Evolutionary conservation across 2,113 vertebrate species (phyloP).

Genomic region (Microcebus ravelobensis): DNA sequence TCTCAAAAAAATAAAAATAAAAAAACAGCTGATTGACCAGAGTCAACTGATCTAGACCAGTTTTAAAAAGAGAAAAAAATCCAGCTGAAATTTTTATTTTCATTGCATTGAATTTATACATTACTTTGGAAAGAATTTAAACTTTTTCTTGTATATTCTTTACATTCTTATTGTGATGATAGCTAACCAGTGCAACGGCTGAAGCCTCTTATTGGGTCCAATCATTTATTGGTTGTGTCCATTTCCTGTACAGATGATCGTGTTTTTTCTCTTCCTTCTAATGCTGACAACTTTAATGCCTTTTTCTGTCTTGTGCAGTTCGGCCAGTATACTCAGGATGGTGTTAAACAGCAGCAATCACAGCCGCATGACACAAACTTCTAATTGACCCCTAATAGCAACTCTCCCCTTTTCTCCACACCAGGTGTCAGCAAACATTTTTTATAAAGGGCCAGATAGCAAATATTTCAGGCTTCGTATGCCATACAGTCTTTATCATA

Average conservation of each 20-base stretch:
- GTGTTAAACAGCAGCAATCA: not conserved
- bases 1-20: not conserved
- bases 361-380: not conserved
- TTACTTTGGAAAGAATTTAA: not conserved
- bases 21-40: not conserved
- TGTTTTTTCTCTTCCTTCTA: not conserved
- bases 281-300: not conserved
- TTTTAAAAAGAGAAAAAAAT: not conserved
- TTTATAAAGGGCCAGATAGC: not conserved
- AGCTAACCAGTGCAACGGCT: not conserved
- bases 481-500: not conserved
- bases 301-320: not conserved
- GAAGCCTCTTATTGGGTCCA: not conserved
- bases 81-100: not conserved
- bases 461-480: not conserved
- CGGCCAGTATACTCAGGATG: not conserved
- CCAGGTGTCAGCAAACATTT: not conserved
- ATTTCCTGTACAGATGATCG: not conserved
- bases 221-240: not conserved
- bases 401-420: not conserved
- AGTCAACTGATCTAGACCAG: too few species aligned
- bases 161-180: not conserved
- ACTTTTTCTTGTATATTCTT: not conserved
- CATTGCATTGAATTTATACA: not conserved
- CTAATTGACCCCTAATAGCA: not conserved